Evolutionary conservation across 2,888 invertebrate species (phyloP), one percentile per base, ranked within the genome.

Genomic region (Eudasyphora cyanicolor): DNA sequence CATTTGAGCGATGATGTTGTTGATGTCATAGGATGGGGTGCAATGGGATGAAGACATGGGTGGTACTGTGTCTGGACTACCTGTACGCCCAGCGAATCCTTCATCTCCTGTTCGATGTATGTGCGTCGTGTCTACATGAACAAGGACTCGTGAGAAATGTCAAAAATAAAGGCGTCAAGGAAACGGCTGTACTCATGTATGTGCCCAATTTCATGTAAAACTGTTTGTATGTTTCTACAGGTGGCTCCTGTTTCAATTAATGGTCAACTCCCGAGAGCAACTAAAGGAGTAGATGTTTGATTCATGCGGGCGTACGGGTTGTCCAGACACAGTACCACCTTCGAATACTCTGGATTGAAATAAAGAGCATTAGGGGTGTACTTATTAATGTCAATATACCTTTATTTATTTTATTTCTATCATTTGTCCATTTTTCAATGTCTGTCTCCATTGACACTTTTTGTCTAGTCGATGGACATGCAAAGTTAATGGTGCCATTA

Each of bases 11-110:
- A 67, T 54, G 54, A 75, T 45, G 42, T 24, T 69, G 24, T 24
- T 17, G 14, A 2, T 51, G 49, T 3, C n/a, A 45, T 35, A 10
- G 45, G 8, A 32, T 8, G 8, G 8, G 8, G 32, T 8, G 8
- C 19, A 24, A 21, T 2, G 12, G 10, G 7, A 54, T 24, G 54
- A 73, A 29, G 73, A 17, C 76, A 73, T 84, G 78, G 84, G 84
- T 84, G 84, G 81, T 81, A 69, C 78, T 76, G 80, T 81, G 81
- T 78, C 84, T 84, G 67, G 81, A 84, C 84, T 81, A 84, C 81
- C 80, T 81, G 75, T 14, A 81, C 81, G 67, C 78, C 84, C 78
- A 32, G 62, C 29, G 69, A 75, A 57, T 49, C 49, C 79, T 79
- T 79, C 78, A 82, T 79, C 82, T 79, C 64, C 57, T 82, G n/a